Percentiles rank a stretch among this genome's conserved stretches.
Evolutionary conservation across 2,797 vertebrate species (phyloP).

Genomic region (Megalops cyprinoides): DNA sequence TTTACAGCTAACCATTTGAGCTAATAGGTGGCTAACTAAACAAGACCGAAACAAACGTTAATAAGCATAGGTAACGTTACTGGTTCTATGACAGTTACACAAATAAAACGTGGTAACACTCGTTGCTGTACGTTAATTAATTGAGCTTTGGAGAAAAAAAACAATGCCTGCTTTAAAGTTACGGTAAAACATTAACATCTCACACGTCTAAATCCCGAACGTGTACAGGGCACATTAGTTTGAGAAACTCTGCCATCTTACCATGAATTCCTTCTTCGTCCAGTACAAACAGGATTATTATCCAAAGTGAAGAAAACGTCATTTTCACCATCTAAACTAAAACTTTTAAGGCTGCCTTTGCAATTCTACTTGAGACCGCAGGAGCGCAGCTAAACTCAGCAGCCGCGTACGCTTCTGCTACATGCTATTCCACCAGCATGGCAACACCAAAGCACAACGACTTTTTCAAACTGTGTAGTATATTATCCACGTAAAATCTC

Average conservation of each 20-base stretch:
- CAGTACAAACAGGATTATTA: conserved; percentile 44
- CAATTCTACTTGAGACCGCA: neutral
- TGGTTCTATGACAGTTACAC: neutral
- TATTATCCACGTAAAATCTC: neutral
- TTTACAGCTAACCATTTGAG: neutral
- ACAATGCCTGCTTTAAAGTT: no score
- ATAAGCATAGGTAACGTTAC: neutral
- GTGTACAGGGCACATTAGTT: neutral
- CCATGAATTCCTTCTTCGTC: conserved; percentile 34
- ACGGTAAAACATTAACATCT: no score
- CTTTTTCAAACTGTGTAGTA: neutral
- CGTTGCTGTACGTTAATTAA: neutral
- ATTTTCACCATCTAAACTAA: conserved; percentile 47
- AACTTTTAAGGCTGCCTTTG: neutral
- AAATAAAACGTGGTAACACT: neutral
- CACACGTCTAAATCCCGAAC: neutral
- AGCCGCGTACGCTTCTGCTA: neutral
- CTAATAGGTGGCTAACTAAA: no score
- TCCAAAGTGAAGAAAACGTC: conserved; percentile 39
- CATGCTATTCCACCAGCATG: neutral
- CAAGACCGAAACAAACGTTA: neutral
- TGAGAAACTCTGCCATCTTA: conserved; percentile 37
- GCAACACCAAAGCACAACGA: neutral
- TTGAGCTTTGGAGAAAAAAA: neutral
- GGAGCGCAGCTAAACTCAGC: conserved; percentile 10